Evolutionary conservation across 2,113 vertebrate genomes (phyloP), one percentile per base, ranked within the genome.

Genomic region (Microtus richardsoni): DNA sequence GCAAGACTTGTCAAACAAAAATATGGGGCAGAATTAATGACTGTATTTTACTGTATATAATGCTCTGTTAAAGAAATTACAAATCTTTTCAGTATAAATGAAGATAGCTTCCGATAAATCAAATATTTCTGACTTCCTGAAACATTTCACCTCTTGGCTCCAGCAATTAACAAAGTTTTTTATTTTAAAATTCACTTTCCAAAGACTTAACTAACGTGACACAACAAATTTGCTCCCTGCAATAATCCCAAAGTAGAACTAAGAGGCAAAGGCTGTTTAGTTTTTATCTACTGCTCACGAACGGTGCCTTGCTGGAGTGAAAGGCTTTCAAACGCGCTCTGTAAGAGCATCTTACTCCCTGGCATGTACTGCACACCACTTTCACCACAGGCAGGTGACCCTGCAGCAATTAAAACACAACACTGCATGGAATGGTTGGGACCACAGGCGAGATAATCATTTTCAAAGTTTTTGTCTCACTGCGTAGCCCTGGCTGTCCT

Each of bases 121-220:
- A 80, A 71, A 77, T 83, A 91, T 60, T 91, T 95, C 36, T 68
- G 44, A 97, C 70, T 96, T 97, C 62, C 91, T 93, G 28, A 85
- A 97, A 89, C 41, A 54, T 12, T 78, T 19, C 3, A 87, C 58
- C 70, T 93, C 58, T 94, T 80, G 16, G 90, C 64, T 92, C 54
- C 24, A 92, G 28, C 66, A 95, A 92, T 73, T n/a, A 95, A 90
- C 30, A 10, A 88, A 58, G 33, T 9, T n/a, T 85, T 90, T 78
- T 36, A 78, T 58, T 96, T 93, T 49, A 96, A 96, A 96, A 44
- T 30, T 88, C 33, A 93, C 47, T 86, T 92, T 94, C 47, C 86
- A 95, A 92, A 24, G 41, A 91, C 73, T 95, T 95, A 92, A 60
- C 22, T 78, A 87, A 70, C 24, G 62, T 73, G 89, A 89, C 39